A percentile compares a stretch with the other conserved stretches of the same genome.
Evolutionary conservation across 2,113 vertebrate species (phyloP).

Genomic region (Eudorcas thomsonii): DNA sequence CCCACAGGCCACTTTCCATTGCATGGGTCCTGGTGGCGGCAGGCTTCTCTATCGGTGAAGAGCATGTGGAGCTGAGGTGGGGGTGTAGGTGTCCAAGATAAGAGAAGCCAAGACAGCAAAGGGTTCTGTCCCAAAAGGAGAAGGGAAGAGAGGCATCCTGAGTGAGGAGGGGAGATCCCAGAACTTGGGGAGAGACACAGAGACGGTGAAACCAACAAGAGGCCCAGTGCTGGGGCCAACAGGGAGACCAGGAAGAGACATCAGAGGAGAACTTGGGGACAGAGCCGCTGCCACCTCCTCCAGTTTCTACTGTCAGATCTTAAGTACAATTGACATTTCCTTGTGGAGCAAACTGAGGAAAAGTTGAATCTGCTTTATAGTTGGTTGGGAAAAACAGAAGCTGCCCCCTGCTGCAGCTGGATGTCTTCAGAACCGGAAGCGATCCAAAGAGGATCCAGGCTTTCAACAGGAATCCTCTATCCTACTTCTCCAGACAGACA

Average conservation of each 20-base stretch:
- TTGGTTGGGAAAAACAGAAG: neutral
- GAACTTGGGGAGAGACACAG: neutral
- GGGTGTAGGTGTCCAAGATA: neutral
- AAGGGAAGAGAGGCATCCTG: neutral
- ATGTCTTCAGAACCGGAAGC: neutral
- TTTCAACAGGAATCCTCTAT: neutral
- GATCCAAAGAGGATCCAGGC: neutral
- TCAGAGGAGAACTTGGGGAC: neutral
- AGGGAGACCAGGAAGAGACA: neutral
- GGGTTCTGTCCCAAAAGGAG: neutral
- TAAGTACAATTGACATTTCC: neutral
- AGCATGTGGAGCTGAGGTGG: fast-evolving
- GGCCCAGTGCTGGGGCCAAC: neutral
- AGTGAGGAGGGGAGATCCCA: too few species aligned
- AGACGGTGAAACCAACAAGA: neutral
- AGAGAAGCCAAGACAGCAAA: neutral
- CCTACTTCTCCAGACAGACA: neutral
- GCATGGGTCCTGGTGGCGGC: neutral
- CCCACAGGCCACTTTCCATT: neutral
- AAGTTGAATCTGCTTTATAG: neutral
- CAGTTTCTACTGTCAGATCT: neutral
- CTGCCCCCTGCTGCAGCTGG: neutral
- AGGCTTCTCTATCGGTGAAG: neutral
- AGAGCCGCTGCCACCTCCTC: neutral
- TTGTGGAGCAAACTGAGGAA: neutral